Percentiles rank a stretch among this genome's conserved stretches.
Conservation (phyloP, 2,888 invertebrate genomes). For the Frankliniella intonsa region DNA sequence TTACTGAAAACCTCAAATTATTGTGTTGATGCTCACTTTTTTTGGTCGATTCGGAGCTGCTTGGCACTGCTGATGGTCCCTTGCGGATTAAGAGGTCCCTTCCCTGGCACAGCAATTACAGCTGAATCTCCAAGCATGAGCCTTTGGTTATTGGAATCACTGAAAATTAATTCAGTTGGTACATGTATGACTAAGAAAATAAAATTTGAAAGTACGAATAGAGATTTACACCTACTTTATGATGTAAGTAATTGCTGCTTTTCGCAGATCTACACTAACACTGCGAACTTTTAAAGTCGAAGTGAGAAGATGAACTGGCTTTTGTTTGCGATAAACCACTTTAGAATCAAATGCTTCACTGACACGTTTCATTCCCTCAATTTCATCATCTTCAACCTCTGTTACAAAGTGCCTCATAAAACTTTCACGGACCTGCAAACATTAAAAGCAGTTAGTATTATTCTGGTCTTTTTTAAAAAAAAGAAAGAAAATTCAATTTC, state of each 20-base stretch:
- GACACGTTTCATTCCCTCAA: constrained; percentile 50
- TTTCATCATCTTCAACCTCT: constrained; percentile 78
- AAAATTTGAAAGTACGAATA: constrained; percentile 14
- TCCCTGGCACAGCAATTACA: constrained; percentile 78
- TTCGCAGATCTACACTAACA: constrained; percentile 71
- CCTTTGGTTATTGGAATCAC: constrained; percentile 92
- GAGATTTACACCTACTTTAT: constrained; percentile 62
- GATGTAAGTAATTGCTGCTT: constrained; percentile 78
- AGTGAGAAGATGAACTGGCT: constrained; percentile 74
- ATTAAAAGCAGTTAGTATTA: constrained; percentile 27
- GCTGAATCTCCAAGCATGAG: constrained; percentile 89
- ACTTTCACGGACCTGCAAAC: constrained; percentile 79
- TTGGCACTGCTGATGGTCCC: constrained; percentile 85
- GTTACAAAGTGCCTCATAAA: constrained; percentile 97
- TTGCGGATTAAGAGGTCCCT: constrained; percentile 75
- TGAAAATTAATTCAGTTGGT: constrained; percentile 43
- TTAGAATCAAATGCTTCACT: constrained; percentile 65
- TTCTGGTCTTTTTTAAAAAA: no score
- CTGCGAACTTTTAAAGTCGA: constrained; percentile 77
- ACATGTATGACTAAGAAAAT: neutral
- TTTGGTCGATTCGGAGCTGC: constrained; percentile 82
- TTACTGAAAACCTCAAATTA: no score
- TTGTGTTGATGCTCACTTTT: constrained; percentile 59
- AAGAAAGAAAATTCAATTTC: constrained; percentile 25
- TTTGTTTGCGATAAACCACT: constrained; percentile 75